Base-by-base conservation (phyloP, 2,797 vertebrate genomes). In the Brotula barbata region DNA sequence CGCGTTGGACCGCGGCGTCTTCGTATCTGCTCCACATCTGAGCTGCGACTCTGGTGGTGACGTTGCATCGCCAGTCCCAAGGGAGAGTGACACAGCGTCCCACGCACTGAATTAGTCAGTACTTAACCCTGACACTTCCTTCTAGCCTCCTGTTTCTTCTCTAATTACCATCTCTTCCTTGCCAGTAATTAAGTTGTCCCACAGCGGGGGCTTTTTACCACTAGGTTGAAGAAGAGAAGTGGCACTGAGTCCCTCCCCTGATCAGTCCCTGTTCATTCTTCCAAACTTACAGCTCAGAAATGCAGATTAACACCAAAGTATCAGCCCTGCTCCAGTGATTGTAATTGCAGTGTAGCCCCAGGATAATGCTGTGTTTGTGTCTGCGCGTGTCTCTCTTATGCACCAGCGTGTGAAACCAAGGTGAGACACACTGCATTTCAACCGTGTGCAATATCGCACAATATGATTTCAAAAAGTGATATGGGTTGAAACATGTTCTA, bases 81-180 rank as follows among this genome's bases (percentile, higher is more conserved):
- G 83, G 70, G 88, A 90, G 64, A 70, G 68, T 59, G 71, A 68
- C 78, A 67, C 71, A 73, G 55, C 85, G 33, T 85, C 86, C 87
- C 82, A 89, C 87, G 48, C 86, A 82, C 78, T 87, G 87, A 89
- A 89, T 91, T 87, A 90, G 89, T 89, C 86, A 83, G 80, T 90
- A 87, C 89, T 91, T 90, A 91, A 91, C 89, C 90, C 87, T 82
- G 88, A 89, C 89, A 89, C 82, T 86, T 89, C 83, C 84, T 91
- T 78, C 80, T 82, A 85, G 84, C 85, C 85, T 90, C 82, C 84
- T 75, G 83, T 83, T 88, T 89, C 89, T 89, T 71, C 65, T 85
- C 87, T 90, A 91, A 92, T 92, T 91, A 89, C 85, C 81, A 84
- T 83, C 77, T 72, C 77, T 80, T 87, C 75, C 85, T 89, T 81